Percentiles rank a stretch among this genome's conserved stretches.
These are phyloP conservation scores for Scaptomyza montana DNA, from an alignment of 1,140 invertebrate genomes.

Conservation along the genomic window DNA sequence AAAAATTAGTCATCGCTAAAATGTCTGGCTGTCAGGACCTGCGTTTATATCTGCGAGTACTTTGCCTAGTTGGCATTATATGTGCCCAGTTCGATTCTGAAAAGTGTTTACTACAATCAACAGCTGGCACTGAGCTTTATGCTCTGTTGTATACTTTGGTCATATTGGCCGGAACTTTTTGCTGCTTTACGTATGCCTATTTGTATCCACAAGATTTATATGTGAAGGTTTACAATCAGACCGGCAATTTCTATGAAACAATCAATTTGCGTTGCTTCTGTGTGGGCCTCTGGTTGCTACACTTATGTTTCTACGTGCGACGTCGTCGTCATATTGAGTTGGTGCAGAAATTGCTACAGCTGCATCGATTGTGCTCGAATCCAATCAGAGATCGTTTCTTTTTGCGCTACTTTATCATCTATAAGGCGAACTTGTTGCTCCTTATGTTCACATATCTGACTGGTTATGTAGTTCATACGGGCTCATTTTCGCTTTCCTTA, in stretches of 20 bases:
- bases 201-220: slow-evolving; percentile 37
- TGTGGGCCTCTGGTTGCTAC: slow-evolving; percentile 39
- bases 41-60: slow-evolving; percentile 40
- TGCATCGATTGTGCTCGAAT: slow-evolving; percentile 29
- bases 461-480: slow-evolving; percentile 23
- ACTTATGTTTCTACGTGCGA: slow-evolving; percentile 47
- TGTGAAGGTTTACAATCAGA: slow-evolving; percentile 47
- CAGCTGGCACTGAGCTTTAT: slow-evolving; percentile 37
- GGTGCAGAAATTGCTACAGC: slow-evolving; percentile 33
- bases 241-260: slow-evolving; percentile 60
- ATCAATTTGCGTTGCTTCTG: slow-evolving; percentile 48
- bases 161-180: neutral
- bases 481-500: slow-evolving; percentile 6
- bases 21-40: slow-evolving; percentile 58
- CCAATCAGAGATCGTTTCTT: slow-evolving; percentile 22
- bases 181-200: slow-evolving; percentile 36
- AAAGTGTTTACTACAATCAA: slow-evolving; percentile 31
- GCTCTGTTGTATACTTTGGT: slow-evolving; percentile 26
- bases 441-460: slow-evolving; percentile 31
- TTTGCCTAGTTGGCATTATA: slow-evolving; percentile 50
- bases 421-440: slow-evolving; percentile 29
- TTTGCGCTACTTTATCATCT: slow-evolving; percentile 39
- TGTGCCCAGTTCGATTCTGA: slow-evolving; percentile 46
- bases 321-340: slow-evolving; percentile 44
- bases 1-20: slow-evolving; percentile 20